Conservation (phyloP, 2,113 vertebrate species). For the Oxyruncus cristatus region DNA sequence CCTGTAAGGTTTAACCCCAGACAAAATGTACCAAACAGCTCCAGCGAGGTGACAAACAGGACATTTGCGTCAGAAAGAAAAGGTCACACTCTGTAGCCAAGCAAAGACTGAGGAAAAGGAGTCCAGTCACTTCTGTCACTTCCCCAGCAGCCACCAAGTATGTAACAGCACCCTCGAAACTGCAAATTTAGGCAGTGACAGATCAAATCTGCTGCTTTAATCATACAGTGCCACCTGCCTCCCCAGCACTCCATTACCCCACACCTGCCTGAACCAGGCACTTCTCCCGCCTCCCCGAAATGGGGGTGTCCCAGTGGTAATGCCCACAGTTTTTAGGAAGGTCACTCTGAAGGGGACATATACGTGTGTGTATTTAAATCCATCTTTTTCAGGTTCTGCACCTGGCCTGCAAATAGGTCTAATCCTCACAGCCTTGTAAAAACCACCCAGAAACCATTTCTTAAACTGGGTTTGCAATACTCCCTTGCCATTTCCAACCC, state of each 20-base stretch:
- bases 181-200: constrained; percentile 13
- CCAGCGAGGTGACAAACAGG: neutral
- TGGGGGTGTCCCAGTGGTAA: neutral
- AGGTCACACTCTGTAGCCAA: constrained; percentile 3
- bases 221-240: neutral
- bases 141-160: neutral
- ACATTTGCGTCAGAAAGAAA: constrained; percentile 3
- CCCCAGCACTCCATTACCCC: neutral
- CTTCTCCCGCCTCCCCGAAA: neutral
- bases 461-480: neutral
- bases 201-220: constrained; percentile 3
- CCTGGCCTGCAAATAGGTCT: neutral
- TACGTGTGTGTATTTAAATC: neutral
- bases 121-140: neutral
- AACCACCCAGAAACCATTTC: neutral
- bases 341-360: neutral
- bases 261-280: neutral
- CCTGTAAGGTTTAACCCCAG: neutral
- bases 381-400: neutral
- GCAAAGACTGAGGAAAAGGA: neutral
- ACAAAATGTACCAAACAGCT: neutral
- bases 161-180: constrained; percentile 22
- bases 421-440: neutral
- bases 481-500: neutral
- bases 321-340: neutral